Conservation (phyloP, 2,797 vertebrate species). For the Sebastes steindachneri region DNA sequence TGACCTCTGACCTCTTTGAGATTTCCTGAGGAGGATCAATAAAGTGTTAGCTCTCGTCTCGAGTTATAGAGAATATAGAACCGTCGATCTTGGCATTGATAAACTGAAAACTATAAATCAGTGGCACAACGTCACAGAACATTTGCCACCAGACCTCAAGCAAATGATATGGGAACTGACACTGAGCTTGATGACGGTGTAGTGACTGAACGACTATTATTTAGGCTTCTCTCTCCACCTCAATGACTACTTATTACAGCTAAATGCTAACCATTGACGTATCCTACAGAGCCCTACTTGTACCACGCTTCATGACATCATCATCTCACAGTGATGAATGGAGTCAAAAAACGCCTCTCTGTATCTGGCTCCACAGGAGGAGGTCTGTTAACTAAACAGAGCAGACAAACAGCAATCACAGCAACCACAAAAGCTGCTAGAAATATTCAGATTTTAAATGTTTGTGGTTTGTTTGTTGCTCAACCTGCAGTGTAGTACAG, state of each 20-base stretch:
- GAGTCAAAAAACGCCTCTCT: conserved; percentile 30
- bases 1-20: background rate
- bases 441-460: conserved; percentile 17
- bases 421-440: conserved; percentile 5
- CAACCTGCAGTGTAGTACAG: background rate
- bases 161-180: background rate
- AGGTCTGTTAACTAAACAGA: conserved; percentile 26
- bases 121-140: background rate
- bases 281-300: conserved; percentile 39
- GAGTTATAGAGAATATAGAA: background rate
- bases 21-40: background rate
- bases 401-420: conserved; percentile 22
- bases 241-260: conserved; percentile 37
- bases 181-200: conserved; percentile 17
- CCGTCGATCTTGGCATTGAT: background rate
- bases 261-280: conserved; percentile 43
- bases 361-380: conserved; percentile 17
- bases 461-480: conserved; percentile 20
- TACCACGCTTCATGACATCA: conserved; percentile 16
- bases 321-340: conserved; percentile 12
- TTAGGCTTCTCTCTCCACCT: conserved; percentile 9
- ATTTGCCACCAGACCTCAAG: background rate
- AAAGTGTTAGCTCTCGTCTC: background rate
- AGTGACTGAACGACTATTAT: conserved; percentile 15
- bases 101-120: background rate